phyloP scores from a whole-genome alignment of 2,797 vertebrate species.

The Acestrorhynchus altus region DNA sequence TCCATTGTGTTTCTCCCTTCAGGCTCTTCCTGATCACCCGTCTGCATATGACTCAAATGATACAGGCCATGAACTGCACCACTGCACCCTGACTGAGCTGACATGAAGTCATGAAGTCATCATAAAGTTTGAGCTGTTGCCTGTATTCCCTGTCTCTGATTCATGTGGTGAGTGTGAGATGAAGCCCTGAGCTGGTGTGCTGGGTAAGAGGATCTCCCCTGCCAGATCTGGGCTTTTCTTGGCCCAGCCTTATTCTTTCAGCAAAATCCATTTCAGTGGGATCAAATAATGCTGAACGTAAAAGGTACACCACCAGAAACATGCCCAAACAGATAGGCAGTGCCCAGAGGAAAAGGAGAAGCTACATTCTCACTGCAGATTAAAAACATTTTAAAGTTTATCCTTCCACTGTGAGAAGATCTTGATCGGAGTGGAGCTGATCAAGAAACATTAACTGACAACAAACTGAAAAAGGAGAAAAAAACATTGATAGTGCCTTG shows the following conservation, averaged over 20 bases:
- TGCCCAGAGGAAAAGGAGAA: no score
- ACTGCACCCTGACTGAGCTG: constrained; percentile 25
- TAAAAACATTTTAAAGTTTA: no score
- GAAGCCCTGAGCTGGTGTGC: constrained; percentile 71
- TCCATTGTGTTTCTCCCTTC: constrained; percentile 28
- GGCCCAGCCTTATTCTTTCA: not conserved
- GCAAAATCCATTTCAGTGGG: not conserved
- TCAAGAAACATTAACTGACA: no score
- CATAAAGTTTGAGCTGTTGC: constrained; percentile 64
- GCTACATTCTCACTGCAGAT: no score
- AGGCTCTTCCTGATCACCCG: constrained; percentile 22
- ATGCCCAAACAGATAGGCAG: no score
- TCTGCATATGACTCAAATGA: constrained; percentile 18
- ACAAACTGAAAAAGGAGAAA: no score
- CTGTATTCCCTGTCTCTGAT: constrained; percentile 67
- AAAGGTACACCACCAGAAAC: no score
- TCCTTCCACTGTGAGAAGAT: no score
- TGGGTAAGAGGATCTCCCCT: constrained; percentile 62
- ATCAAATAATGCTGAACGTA: no score
- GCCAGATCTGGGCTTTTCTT: constrained; percentile 70
- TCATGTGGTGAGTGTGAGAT: constrained; percentile 75
- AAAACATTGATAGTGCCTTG: no score
- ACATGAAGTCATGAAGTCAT: constrained; percentile 10
- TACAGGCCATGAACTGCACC: constrained; percentile 32
- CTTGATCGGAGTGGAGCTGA: no score